These are phyloP conservation scores for Paratilapia polleni DNA, from an alignment of 2,113 vertebrate genomes.

Conservation along the genomic window DNA sequence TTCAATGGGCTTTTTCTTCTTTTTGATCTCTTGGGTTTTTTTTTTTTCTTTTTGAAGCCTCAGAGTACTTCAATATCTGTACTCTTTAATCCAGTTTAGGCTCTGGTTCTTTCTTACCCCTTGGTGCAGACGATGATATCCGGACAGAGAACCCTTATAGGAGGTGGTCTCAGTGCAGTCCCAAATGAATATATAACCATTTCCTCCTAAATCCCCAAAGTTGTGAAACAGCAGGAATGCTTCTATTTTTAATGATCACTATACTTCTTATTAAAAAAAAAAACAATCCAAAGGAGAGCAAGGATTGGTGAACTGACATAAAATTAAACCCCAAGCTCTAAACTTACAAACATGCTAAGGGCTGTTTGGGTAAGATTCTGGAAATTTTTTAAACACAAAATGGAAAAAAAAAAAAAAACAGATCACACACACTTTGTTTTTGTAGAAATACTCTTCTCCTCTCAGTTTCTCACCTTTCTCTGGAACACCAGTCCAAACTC, in stretches of 20 bases:
- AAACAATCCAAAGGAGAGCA: not conserved
- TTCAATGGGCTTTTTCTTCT: too few relatives aligned
- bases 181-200: not conserved
- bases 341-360: accelerated
- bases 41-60: too few relatives aligned
- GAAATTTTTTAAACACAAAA: not conserved
- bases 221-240: not conserved
- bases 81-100: too few relatives aligned
- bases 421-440: not conserved
- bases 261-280: not conserved
- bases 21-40: too few relatives aligned
- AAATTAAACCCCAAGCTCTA: not conserved
- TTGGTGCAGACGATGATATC: too few relatives aligned
- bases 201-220: not conserved
- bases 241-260: not conserved
- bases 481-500: constrained; percentile 95
- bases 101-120: too few relatives aligned
- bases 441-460: not conserved
- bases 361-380: accelerated
- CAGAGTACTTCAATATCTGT: too few relatives aligned
- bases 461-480: constrained; percentile 84
- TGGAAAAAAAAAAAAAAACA: not conserved
- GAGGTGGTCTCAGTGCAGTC: too few relatives aligned
- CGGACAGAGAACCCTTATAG: too few relatives aligned
- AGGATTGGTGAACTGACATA: accelerated